phyloP scores from a whole-genome alignment of 2,797 vertebrate genomes.

The Enteromius fasciolatus region DNA sequence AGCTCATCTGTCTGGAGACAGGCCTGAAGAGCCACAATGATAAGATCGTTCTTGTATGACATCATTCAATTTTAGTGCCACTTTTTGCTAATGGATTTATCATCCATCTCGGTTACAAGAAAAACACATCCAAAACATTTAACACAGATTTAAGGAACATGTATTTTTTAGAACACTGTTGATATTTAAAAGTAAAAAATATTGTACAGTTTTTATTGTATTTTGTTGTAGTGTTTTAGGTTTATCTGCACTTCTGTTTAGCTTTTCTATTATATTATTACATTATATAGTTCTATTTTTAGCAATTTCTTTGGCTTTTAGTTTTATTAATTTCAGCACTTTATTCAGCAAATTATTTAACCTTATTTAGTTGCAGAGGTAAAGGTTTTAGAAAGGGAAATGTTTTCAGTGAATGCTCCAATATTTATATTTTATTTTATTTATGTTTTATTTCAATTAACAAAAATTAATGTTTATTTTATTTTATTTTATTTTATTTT shows the following conservation, averaged over 20 bases:
- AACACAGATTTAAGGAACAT: not conserved
- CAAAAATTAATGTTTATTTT: not conserved
- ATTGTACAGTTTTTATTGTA: not conserved
- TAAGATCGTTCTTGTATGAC: conserved; percentile 17
- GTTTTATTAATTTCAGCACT: not conserved
- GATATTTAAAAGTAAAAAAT: not conserved
- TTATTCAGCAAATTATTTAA: not conserved
- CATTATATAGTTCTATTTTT: not conserved
- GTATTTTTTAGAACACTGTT: not conserved
- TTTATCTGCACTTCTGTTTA: not conserved
- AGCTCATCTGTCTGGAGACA: conserved; percentile 18
- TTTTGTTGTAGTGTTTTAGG: not conserved
- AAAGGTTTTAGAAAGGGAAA: not conserved
- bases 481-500: not conserved
- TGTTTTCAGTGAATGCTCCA: not conserved
- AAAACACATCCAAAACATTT: not conserved
- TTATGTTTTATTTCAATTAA: not conserved
- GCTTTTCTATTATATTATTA: not conserved
- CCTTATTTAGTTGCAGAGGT: not conserved
- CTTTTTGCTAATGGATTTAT: conserved; percentile 25
- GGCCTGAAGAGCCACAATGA: not conserved
- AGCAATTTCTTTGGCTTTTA: not conserved
- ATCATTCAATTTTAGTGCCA: conserved; percentile 22
- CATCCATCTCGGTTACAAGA: not conserved
- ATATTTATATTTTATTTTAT: not conserved